phyloP scores from a whole-genome alignment of 2,113 vertebrate genomes.

The Chaenocephalus aceratus region DNA sequence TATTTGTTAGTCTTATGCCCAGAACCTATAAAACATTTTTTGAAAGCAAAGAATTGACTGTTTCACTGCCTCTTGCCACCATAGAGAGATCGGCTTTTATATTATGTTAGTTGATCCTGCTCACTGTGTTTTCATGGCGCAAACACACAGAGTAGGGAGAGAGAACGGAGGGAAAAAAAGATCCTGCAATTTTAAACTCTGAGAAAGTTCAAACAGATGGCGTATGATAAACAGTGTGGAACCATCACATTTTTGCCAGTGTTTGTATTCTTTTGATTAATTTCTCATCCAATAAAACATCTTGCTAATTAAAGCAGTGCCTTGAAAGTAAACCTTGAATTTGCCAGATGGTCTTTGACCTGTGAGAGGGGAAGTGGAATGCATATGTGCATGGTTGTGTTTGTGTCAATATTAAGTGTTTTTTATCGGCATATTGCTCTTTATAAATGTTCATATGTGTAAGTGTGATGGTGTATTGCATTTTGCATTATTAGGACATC shows the following conservation, averaged over 20 bases:
- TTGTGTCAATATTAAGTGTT: constrained; percentile 17
- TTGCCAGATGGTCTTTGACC: constrained; percentile 84
- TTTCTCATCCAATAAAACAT: constrained; percentile 82
- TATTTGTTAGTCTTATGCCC: constrained; percentile 54
- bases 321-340: constrained; percentile 81
- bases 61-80: constrained; percentile 64
- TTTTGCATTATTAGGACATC: not conserved
- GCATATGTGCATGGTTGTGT: constrained; percentile 51
- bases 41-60: constrained; percentile 61
- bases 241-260: constrained; percentile 77
- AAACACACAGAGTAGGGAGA: constrained; percentile 50
- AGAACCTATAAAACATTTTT: constrained; percentile 66
- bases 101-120: constrained; percentile 35
- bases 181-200: constrained; percentile 67
- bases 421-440: constrained; percentile 15
- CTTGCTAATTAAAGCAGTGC: constrained; percentile 79
- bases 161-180: constrained; percentile 60
- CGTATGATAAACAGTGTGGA: constrained; percentile 78
- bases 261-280: constrained; percentile 80
- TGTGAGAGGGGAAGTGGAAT: constrained; percentile 69
- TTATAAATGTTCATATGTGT: constrained; percentile 5
- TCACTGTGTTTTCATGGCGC: constrained; percentile 51
- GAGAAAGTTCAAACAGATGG: constrained; percentile 80
- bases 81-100: constrained; percentile 48
- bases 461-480: not conserved